Evolutionary conservation across 2,113 vertebrate species (phyloP).

Genomic region (pig (Sus scrofa)): T2T-Sscrofa CM000824.6:203089501-203090000

Average conservation of each 20-base stretch:
- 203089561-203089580: not conserved
- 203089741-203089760: not conserved
- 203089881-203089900: not conserved
- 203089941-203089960: not conserved
- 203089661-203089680: not conserved
- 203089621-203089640: not conserved
- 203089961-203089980: not conserved
- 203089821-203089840: not conserved
- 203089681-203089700: not conserved
- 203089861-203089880: not conserved
- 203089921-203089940: not conserved
- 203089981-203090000: not conserved
- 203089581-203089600: not conserved
- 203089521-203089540: not conserved
- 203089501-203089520: not conserved
- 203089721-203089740: not conserved
- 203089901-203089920: not conserved
- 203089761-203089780: not conserved
- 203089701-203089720: not conserved
- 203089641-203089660: not conserved
- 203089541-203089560: constrained; percentile 71
- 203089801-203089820: not conserved
- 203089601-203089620: not conserved
- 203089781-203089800: not conserved
- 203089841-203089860: not conserved